phyloP scores from a whole-genome alignment of 2,797 vertebrate species.

The Catharus ustulatus region DNA sequence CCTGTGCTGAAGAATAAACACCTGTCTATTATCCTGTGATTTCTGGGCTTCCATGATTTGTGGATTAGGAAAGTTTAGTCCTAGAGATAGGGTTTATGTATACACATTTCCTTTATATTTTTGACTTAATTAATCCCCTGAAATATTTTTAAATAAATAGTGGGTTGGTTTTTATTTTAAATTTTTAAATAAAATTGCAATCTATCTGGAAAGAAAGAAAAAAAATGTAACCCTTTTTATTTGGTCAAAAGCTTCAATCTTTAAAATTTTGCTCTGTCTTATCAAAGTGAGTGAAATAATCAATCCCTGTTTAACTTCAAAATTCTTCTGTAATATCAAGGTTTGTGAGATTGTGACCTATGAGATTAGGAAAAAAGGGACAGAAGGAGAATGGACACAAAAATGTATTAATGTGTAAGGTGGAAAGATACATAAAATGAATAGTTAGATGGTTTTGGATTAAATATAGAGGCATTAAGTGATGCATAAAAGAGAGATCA shows the following conservation, averaged over 20 bases:
- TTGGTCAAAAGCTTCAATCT: neutral
- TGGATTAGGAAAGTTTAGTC: neutral
- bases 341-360: neutral
- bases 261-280: neutral
- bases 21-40: neutral
- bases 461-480: neutral
- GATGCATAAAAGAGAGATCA: neutral
- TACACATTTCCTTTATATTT: neutral
- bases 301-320: neutral
- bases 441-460: neutral
- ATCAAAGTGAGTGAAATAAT: neutral
- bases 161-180: neutral
- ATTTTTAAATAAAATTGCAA: neutral
- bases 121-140: neutral
- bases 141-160: neutral
- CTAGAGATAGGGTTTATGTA: neutral
- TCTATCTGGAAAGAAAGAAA: neutral
- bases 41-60: neutral
- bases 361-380: neutral
- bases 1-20: neutral
- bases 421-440: neutral
- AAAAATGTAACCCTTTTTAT: accelerated
- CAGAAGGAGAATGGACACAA: neutral
- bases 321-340: neutral
- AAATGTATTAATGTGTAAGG: neutral